Base-by-base conservation (phyloP, 1,140 invertebrate species). In the Epicauta chinensis region DNA sequence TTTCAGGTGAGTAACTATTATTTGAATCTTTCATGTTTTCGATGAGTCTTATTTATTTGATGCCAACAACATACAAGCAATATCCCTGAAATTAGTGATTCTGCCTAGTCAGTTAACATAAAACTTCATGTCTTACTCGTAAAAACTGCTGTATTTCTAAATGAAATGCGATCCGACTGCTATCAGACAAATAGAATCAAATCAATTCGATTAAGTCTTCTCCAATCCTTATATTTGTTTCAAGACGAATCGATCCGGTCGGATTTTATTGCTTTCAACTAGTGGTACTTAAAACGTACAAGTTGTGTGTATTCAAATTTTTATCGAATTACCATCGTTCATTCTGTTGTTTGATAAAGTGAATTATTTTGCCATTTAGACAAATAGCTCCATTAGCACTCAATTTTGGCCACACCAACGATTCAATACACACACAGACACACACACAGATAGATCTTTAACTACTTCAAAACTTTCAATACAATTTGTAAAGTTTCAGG, bases 361-460 rank as follows among this genome's bases (percentile, higher is more conserved):
- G 4, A 23, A 7, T 23, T 23, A 23, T 13, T 16, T 9, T 9
- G 2, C 9, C 12, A 17, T 3, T 23, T 23, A 36, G 47, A 52
- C 48, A 56, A 56, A 56, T 56, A 48, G 49, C 49, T 52, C 54
- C 54, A 56, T 56, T 56, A 56, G 49, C 54, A 56, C 49, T 43
- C 54, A 56, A 56, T 56, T 38, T 42, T n/a, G 11, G 42, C 13
- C 41, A 47, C 16, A 54, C 45, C 37, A 37, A 23, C 7, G 7
- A n/a, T n/a, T n/a, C n/a, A n/a, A 23, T 7, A 23, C 23, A 23
- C 17, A 23, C 17, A 23, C 23, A 23, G n/a, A 23, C 23, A 23
- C 23, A 23, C 17, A 23, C 17, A 23, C 23, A 23, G n/a, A n/a
- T n/a, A n/a, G n/a, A n/a, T 7, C 7, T 23, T 23, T 23, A 5